A percentile compares a stretch with the other conserved stretches of the same genome.
Evolutionary conservation across 2,797 vertebrate species (phyloP).

Genomic region (Sebastes itinus): DNA sequence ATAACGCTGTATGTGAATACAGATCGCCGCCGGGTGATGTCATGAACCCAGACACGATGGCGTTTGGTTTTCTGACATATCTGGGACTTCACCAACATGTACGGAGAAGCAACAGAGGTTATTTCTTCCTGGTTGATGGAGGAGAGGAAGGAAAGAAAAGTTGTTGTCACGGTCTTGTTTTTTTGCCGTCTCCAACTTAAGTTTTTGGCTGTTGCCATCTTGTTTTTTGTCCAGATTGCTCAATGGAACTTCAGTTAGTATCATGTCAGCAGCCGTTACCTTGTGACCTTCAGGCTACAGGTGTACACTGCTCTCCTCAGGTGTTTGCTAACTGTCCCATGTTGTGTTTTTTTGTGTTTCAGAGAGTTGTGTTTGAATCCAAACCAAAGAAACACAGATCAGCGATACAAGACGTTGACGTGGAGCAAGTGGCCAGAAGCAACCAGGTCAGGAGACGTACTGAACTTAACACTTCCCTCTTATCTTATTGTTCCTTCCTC

Average conservation of each 20-base stretch:
- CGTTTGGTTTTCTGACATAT: no score
- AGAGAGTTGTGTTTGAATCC: slow-evolving; percentile 63
- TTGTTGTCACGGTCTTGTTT: no score
- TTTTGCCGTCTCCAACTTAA: no score
- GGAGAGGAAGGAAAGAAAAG: no score
- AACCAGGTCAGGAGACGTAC: slow-evolving; percentile 72
- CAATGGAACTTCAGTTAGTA: no score
- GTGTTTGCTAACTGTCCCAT: neutral
- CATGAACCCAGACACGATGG: fast-evolving
- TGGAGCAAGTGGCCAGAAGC: slow-evolving; percentile 71
- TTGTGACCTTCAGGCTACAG: neutral
- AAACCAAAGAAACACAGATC: slow-evolving; percentile 63
- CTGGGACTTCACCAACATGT: no score
- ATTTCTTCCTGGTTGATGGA: no score
- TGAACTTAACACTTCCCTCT: neutral
- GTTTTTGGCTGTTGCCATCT: no score
- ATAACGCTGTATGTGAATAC: fast-evolving
- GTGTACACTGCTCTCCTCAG: neutral
- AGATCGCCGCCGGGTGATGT: no score
- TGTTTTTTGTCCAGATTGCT: no score
- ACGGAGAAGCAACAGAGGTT: no score
- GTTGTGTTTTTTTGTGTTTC: neutral
- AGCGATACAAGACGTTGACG: slow-evolving; percentile 63
- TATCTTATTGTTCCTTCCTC: neutral
- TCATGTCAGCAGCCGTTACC: no score